phyloP scores from a whole-genome alignment of 2,797 vertebrate genomes.

The Pseudochirops corinnae region DNA sequence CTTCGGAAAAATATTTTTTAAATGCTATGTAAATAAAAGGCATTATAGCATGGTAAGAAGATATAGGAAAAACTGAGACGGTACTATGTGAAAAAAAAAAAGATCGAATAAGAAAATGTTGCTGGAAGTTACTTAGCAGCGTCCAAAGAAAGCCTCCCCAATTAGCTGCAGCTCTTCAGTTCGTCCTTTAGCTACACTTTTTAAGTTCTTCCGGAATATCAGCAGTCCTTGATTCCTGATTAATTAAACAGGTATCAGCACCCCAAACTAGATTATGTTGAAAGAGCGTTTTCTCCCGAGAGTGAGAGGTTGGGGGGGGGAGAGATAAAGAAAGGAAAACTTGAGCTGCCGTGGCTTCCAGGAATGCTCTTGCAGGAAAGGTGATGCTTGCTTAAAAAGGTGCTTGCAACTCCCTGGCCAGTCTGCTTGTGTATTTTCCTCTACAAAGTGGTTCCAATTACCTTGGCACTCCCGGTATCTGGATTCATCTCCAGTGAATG shows the following conservation, averaged over 20 bases:
- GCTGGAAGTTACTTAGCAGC: background rate
- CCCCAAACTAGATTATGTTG: background rate
- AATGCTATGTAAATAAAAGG: background rate
- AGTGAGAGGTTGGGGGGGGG: background rate
- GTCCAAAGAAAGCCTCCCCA: background rate
- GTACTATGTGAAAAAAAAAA: background rate
- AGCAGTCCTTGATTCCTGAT: background rate
- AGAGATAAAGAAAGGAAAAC: constrained; percentile 64
- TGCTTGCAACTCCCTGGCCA: constrained; percentile 65
- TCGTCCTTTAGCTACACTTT: background rate
- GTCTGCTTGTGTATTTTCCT: constrained; percentile 55
- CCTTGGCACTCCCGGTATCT: constrained; percentile 88
- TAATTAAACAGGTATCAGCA: background rate
- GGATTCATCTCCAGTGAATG: constrained; percentile 81
- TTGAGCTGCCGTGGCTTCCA: constrained; percentile 3
- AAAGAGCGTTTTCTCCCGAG: background rate
- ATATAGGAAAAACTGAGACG: background rate
- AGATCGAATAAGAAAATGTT: background rate
- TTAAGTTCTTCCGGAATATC: background rate
- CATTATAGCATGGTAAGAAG: background rate
- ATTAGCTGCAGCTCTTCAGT: background rate
- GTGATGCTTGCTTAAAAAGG: constrained; percentile 59
- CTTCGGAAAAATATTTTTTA: background rate
- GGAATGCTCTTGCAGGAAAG: background rate
- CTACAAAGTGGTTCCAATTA: constrained; percentile 87